Base-by-base conservation (phyloP, 2,888 invertebrate species). In the Tetragnatha montana region DNA sequence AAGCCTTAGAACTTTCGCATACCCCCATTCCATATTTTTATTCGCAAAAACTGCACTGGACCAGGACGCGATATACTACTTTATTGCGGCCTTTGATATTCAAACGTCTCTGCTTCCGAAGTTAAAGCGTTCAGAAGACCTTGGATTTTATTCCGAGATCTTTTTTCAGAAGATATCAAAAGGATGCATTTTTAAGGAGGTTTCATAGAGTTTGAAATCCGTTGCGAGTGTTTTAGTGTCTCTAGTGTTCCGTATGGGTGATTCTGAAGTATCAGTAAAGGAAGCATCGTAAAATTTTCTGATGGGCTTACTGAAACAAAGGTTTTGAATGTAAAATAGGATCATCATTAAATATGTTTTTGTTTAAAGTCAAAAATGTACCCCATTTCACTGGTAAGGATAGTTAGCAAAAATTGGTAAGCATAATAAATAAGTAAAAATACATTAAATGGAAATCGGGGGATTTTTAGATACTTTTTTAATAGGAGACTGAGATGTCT, bases 111-210 rank as follows among this genome's bases (percentile, higher is more conserved):
- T 19, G 35, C 50, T 73, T 82, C 73, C 73, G 71, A 71, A 82
- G 73, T 82, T 82, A 82, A 73, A 73, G 73, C 71, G 22, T 21
- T 17, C n/a, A 73, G 22, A 35, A 35, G 35, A 35, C 35, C 51
- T 82, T 82, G 81, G 51, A 82, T 82, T 82, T 82, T 82, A 82
- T 82, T 82, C 51, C 73, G 35, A 35, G 60, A 60, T 60, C 60
- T 60, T 60, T 60, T 60, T 60, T 60, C 17, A 60, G 60, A 60
- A 51, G 51, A 74, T 51, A 82, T 82, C 81, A 82, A 82, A 82
- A 73, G 81, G 7, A 51, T 14, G 19, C 14, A 47, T 75, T 60
- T 60, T 78, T 19, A 78, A 78, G 51, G 51, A 7, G 51, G 19
- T 71, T 78, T 78, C 4, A 12, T 60, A 60, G 17, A 60, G 60